A percentile compares a stretch with the other conserved stretches of the same genome.
Evolutionary conservation across 2,888 invertebrate genomes (phyloP).

Genomic region (Dolichopus griseipennis): DNA sequence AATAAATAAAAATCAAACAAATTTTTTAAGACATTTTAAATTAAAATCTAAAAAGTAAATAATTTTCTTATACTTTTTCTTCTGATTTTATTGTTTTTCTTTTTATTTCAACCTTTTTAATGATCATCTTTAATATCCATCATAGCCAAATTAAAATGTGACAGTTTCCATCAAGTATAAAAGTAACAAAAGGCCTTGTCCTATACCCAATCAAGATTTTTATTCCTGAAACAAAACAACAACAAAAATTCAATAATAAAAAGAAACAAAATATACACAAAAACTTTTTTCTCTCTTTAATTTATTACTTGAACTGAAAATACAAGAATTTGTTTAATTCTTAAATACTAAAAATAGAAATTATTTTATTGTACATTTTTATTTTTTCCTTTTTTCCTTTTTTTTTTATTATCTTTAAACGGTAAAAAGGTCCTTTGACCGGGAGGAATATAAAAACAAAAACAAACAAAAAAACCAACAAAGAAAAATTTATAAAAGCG

Average conservation of each 20-base stretch:
- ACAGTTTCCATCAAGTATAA: background rate
- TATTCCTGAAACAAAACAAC: no score
- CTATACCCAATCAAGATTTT: no score
- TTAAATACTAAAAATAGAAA: conserved; percentile 2
- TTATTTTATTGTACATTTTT: background rate
- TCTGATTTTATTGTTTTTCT: background rate
- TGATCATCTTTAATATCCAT: background rate
- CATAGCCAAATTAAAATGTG: background rate
- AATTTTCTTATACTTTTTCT: background rate
- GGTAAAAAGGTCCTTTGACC: background rate
- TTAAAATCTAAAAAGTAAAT: no score
- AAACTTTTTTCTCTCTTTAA: no score
- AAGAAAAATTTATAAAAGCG: no score
- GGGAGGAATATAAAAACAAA: background rate
- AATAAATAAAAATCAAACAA: no score
- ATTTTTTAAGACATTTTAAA: no score
- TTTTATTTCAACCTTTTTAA: background rate
- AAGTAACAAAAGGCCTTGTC: no score
- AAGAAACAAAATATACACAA: no score
- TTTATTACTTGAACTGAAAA: background rate
- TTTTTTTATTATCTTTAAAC: background rate
- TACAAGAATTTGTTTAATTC: background rate
- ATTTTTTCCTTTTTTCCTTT: no score
- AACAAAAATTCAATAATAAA: no score
- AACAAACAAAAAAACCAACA: background rate